Conservation (phyloP, 2,113 vertebrate genomes). For the Corvus moneduloides region DNA sequence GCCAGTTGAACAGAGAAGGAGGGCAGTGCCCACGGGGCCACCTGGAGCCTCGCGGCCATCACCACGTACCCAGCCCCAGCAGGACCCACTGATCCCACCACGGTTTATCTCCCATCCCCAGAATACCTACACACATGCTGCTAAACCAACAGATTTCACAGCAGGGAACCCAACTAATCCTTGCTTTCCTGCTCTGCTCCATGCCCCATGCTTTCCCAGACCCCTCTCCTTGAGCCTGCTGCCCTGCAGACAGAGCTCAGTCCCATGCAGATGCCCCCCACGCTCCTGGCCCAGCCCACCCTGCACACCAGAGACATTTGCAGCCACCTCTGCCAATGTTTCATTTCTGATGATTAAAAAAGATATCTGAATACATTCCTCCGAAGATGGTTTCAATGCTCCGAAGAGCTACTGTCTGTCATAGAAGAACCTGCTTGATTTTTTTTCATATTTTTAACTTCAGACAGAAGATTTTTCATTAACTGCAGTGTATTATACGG, state of each 20-base stretch:
- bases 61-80: not conserved
- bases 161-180: not conserved
- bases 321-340: not conserved
- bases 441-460: not conserved
- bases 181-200: not conserved
- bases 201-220: rapidly evolving
- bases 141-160: not conserved
- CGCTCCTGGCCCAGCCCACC: too few species aligned
- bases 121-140: not conserved
- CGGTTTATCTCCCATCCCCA: rapidly evolving
- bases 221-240: rapidly evolving
- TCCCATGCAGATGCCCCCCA: not conserved
- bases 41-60: not conserved
- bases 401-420: not conserved
- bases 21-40: too few species aligned
- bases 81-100: rapidly evolving
- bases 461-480: not conserved
- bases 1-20: not conserved
- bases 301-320: not conserved
- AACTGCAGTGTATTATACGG: not conserved
- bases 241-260: rapidly evolving
- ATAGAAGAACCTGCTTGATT: not conserved
- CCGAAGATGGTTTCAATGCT: rapidly evolving
- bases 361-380: not conserved
- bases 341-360: not conserved